Evolutionary conservation across 1,140 invertebrate genomes (phyloP).

Genomic region (Choristoneura fumiferana): DNA sequence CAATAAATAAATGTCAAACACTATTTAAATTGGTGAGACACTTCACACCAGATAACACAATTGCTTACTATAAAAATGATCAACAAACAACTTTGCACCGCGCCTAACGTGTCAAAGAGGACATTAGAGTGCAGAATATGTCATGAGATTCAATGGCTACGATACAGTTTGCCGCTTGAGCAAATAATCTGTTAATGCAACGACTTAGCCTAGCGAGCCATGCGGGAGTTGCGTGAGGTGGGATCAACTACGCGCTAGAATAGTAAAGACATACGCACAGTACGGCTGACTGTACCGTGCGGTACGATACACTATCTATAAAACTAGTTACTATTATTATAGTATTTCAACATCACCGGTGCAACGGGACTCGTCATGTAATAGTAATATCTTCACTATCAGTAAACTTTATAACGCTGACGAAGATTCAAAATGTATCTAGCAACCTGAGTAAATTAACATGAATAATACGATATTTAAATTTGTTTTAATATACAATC

Average conservation of each 20-base stretch:
- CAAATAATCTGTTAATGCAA: conserved; percentile 66
- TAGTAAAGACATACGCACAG: not conserved
- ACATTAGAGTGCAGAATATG: conserved; percentile 56
- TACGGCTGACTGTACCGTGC: not conserved
- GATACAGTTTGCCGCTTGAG: conserved; percentile 71
- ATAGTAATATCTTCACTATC: conserved; percentile 40
- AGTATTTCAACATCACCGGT: conserved; percentile 47
- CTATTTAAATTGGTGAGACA: conserved; percentile 69
- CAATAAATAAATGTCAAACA: conserved; percentile 77
- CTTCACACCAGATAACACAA: conserved; percentile 75
- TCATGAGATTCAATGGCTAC: conserved; percentile 75
- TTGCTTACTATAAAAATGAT: conserved; percentile 77
- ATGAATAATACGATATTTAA: conserved; percentile 62
- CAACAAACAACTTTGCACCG: conserved; percentile 75
- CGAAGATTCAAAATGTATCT: conserved; percentile 65
- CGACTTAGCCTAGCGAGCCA: conserved; percentile 70
- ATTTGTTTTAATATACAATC: conserved; percentile 70
- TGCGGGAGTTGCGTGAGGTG: conserved; percentile 58
- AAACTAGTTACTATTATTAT: conserved; percentile 36
- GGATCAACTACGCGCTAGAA: conserved; percentile 51
- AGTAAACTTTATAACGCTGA: conserved; percentile 51
- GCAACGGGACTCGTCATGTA: conserved; percentile 45
- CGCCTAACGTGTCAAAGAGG: conserved; percentile 56
- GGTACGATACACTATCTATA: conserved; percentile 7
- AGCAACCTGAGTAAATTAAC: conserved; percentile 72